These are phyloP conservation scores for Semaprochilodus insignis DNA, from an alignment of 2,797 vertebrate species.

Conservation along the genomic window DNA sequence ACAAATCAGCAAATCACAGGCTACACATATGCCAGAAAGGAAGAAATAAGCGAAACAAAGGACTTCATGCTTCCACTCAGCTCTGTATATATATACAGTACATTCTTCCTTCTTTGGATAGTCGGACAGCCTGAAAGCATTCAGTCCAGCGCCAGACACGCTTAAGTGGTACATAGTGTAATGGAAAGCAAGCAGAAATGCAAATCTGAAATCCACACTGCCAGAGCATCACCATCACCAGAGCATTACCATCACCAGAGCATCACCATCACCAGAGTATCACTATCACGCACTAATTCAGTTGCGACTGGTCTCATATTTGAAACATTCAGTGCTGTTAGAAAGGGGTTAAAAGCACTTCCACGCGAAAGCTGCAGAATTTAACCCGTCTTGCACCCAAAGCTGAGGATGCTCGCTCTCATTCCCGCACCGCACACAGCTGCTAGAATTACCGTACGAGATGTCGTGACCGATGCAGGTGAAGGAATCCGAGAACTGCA, in stretches of 20 bases:
- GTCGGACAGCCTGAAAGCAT: background rate
- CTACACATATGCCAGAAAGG: background rate
- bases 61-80: background rate
- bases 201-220: background rate
- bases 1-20: background rate
- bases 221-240: background rate
- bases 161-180: background rate
- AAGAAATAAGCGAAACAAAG: background rate
- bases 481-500: conserved; percentile 34
- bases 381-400: conserved; percentile 62
- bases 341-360: background rate
- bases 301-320: background rate
- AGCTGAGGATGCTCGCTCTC: background rate
- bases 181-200: background rate
- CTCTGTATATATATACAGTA: background rate
- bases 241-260: too few species aligned
- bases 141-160: background rate
- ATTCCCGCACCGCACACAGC: conserved; percentile 27
- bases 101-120: background rate
- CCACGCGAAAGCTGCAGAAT: conserved; percentile 64
- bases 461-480: conserved; percentile 31
- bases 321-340: background rate
- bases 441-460: conserved; percentile 67
- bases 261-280: too few species aligned
- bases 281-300: conserved; percentile 60